A percentile compares a stretch with the other conserved stretches of the same genome.
These are phyloP conservation scores for Rousettus leschenaultii DNA, from an alignment of 2,113 vertebrate species.

Conservation along the genomic window DNA sequence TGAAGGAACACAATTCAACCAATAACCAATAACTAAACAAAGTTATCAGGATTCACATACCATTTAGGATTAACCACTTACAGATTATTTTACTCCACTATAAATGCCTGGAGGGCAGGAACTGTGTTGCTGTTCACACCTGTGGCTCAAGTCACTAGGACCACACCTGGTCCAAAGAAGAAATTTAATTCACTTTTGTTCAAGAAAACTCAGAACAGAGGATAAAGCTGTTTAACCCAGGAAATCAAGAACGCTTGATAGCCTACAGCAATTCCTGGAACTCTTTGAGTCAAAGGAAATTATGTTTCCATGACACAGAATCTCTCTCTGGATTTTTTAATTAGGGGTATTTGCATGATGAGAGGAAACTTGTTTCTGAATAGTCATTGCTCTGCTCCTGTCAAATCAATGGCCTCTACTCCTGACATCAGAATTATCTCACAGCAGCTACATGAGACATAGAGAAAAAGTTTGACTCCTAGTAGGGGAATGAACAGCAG, in stretches of 20 bases:
- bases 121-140: neutral
- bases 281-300: constrained; percentile 74
- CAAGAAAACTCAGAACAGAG: constrained; percentile 20
- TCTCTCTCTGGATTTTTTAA: constrained; percentile 71
- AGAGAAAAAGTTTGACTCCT: neutral
- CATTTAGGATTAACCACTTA: neutral
- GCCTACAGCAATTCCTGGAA: constrained; percentile 68
- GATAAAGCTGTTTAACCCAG: neutral
- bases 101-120: neutral
- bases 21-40: neutral
- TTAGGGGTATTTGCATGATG: constrained; percentile 65
- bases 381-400: constrained; percentile 51
- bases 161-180: neutral
- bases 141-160: neutral
- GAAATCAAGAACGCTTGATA: constrained; percentile 41
- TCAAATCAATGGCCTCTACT: constrained; percentile 47
- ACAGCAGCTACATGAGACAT: constrained; percentile 53
- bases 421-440: constrained; percentile 60
- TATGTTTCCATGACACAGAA: constrained; percentile 69
- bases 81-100: neutral
- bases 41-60: neutral
- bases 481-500: neutral
- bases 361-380: constrained; percentile 65
- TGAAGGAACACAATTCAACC: neutral
- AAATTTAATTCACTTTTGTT: constrained; percentile 32